Evolutionary conservation across 2,797 vertebrate species (phyloP).

Genomic region (Sebastes itinus): DNA sequence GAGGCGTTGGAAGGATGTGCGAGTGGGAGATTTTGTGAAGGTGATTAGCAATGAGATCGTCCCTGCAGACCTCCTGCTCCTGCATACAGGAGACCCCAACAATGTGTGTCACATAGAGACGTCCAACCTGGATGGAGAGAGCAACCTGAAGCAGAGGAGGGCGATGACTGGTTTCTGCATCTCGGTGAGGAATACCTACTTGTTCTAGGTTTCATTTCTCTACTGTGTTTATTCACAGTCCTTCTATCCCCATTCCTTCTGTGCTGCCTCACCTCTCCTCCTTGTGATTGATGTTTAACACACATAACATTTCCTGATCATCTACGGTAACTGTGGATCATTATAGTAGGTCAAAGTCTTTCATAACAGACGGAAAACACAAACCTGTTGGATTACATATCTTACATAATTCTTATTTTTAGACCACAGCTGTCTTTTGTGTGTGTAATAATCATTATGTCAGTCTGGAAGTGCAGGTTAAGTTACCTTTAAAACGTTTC

Average conservation of each 20-base stretch:
- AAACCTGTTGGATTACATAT: conserved; percentile 12
- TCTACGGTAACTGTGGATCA: background rate
- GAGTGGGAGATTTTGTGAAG: conserved; percentile 92
- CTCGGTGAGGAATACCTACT: conserved; percentile 69
- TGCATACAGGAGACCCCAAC: conserved; percentile 88
- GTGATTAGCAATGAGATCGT: conserved; percentile 90
- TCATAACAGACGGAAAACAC: background rate
- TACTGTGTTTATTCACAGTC: background rate
- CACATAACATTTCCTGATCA: background rate
- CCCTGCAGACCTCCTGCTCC: conserved; percentile 92
- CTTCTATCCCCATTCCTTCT: background rate
- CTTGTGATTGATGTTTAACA: background rate
- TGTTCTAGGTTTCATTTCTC: background rate
- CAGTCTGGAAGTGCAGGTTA: conserved; percentile 4
- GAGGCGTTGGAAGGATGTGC: conserved; percentile 90
- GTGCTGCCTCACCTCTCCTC: background rate
- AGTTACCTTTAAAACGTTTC: conserved; percentile 12
- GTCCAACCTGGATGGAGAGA: conserved; percentile 93
- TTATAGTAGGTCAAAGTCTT: background rate
- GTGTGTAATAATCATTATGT: background rate
- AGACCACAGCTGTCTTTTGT: background rate
- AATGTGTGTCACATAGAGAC: conserved; percentile 92
- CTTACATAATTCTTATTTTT: background rate
- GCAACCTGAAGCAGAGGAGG: conserved; percentile 92
- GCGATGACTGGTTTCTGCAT: conserved; percentile 81